Evolutionary conservation across 1,140 invertebrate genomes (phyloP).

Genomic region (Ostrea denselamellosa): DNA sequence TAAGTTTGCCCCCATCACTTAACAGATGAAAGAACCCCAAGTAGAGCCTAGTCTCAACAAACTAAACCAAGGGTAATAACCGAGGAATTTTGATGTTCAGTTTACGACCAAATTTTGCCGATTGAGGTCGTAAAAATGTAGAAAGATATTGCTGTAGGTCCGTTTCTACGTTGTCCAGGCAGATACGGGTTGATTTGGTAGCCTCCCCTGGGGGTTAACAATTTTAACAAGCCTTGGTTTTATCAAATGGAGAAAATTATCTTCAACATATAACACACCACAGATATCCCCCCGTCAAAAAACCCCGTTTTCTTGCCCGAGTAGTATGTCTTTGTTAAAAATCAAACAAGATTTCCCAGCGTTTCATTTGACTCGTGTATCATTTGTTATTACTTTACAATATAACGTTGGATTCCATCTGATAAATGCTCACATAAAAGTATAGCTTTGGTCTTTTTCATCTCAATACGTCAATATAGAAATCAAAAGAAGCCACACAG

Average conservation of each 20-base stretch:
- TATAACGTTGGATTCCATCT: background rate
- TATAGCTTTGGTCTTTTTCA: conserved; percentile 11
- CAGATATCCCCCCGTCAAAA: background rate
- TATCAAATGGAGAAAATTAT: conserved; percentile 32
- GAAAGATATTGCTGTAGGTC: conserved; percentile 41
- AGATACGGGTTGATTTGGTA: conserved; percentile 25
- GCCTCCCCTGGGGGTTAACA: conserved; percentile 19
- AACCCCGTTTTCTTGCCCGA: background rate
- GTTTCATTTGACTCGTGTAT: background rate
- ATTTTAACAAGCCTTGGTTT: conserved; percentile 23
- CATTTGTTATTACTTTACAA: background rate
- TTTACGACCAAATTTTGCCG: conserved; percentile 41
- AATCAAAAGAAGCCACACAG: background rate
- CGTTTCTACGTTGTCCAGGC: conserved; percentile 25
- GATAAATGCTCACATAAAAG: background rate
- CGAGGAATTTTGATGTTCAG: conserved; percentile 26
- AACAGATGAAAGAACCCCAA: conserved; percentile 37
- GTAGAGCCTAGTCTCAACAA: conserved; percentile 12
- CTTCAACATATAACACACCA: background rate
- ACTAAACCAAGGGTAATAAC: conserved; percentile 34
- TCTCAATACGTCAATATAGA: conserved; percentile 7
- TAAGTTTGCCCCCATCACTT: conserved; percentile 36
- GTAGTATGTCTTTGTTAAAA: background rate
- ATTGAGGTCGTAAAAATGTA: conserved; percentile 43
- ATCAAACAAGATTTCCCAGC: background rate